Evolutionary conservation across 2,888 invertebrate species (phyloP).

Genomic region (Gymnocheta viridis): DNA sequence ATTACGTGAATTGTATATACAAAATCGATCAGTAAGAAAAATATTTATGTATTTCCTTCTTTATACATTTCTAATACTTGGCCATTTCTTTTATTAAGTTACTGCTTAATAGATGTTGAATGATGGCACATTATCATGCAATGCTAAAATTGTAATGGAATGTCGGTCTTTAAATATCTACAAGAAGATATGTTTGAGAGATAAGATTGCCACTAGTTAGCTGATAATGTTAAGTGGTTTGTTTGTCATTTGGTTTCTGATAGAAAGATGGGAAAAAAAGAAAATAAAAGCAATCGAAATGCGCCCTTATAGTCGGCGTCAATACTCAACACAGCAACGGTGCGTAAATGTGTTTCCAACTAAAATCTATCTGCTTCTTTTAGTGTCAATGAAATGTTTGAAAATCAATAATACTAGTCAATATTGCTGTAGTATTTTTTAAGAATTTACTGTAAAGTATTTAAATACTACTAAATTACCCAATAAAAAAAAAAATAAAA

Average conservation of each 20-base stretch:
- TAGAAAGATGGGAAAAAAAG: neutral
- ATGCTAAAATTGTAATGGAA: constrained; percentile 5
- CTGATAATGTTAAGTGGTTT: constrained; percentile 26
- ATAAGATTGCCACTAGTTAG: constrained; percentile 17
- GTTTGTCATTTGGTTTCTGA: constrained; percentile 14
- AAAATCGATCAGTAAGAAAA: constrained; percentile 7
- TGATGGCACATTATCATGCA: constrained; percentile 11
- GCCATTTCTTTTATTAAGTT: neutral
- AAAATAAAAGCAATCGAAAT: constrained; percentile 12
- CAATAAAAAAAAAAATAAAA: too few species aligned
- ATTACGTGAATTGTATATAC: neutral
- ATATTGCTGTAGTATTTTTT: constrained; percentile 19
- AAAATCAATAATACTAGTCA: neutral
- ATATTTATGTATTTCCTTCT: neutral
- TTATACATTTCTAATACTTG: neutral
- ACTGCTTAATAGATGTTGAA: constrained; percentile 6
- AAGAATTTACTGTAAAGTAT: too few species aligned
- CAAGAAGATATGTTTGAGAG: neutral
- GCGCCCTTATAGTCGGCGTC: constrained; percentile 9
- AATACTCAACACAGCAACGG: constrained; percentile 3
- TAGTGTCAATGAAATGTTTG: constrained; percentile 4
- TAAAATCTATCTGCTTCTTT: neutral
- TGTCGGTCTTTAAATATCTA: neutral
- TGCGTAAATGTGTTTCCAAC: constrained; percentile 8
- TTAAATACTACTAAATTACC: too few species aligned